These are phyloP conservation scores for Pogonocherus hispidulus DNA, from an alignment of 2,888 invertebrate species.

Conservation along the genomic window DNA sequence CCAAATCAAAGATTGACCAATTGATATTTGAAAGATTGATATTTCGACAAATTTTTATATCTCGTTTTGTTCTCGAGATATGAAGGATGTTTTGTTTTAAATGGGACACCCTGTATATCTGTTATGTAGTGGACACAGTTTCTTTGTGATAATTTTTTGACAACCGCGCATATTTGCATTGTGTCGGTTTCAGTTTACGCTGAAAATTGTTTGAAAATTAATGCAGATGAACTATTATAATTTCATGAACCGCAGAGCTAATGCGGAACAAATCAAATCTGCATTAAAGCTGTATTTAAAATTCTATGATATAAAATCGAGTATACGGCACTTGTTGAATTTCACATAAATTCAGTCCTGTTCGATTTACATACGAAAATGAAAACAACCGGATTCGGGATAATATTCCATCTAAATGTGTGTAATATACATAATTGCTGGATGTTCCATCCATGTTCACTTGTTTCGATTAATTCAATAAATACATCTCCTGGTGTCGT, in stretches of 20 bases:
- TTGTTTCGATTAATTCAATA: neutral
- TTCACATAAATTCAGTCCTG: slow-evolving; percentile 29
- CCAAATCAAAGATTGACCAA: too few species aligned
- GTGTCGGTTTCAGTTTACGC: too few species aligned
- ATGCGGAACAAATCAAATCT: slow-evolving; percentile 21
- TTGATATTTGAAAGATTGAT: too few species aligned
- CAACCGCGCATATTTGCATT: too few species aligned
- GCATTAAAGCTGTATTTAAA: slow-evolving; percentile 15
- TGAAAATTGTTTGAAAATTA: slow-evolving; percentile 9
- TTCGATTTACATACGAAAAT: slow-evolving; percentile 30
- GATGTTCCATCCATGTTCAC: slow-evolving; percentile 15
- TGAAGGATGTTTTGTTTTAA: too few species aligned
- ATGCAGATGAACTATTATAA: slow-evolving; percentile 5
- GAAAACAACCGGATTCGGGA: slow-evolving; percentile 25
- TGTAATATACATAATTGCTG: slow-evolving; percentile 26
- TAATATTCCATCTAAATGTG: slow-evolving; percentile 32
- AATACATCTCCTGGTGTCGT: neutral
- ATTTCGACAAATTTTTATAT: too few species aligned
- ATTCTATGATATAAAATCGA: slow-evolving; percentile 12
- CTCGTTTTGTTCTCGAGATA: too few species aligned
- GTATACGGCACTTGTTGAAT: slow-evolving; percentile 33
- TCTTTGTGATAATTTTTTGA: too few species aligned
- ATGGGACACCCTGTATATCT: too few species aligned
- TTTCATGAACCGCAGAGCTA: slow-evolving; percentile 10
- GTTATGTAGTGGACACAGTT: too few species aligned